phyloP scores from a whole-genome alignment of 92 coral and sea anemone genomes.

The Isaurus tuberculatus region DNA sequence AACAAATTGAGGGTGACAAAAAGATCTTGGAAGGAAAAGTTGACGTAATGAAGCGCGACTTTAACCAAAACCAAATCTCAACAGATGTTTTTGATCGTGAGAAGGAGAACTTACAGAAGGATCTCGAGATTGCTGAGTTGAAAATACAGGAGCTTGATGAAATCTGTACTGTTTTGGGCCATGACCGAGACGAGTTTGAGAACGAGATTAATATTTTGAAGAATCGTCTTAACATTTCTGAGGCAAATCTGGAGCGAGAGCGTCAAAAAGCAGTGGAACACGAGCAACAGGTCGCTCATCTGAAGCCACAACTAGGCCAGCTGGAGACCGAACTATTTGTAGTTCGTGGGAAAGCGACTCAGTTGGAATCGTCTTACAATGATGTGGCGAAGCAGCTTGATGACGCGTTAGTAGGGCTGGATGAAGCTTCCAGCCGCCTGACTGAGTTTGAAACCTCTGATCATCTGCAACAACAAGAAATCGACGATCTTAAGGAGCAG shows the following conservation, averaged over 20 bases:
- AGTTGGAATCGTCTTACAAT: conserved; percentile 80
- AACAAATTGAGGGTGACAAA: conserved; percentile 84
- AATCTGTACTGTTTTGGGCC: conserved; percentile 75
- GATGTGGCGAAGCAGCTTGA: conserved; percentile 77
- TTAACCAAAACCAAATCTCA: conserved; percentile 85
- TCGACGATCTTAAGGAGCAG: conserved; percentile 88
- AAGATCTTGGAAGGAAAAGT: conserved; percentile 84
- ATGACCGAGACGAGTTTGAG: conserved; percentile 85
- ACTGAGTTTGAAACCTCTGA: conserved; percentile 77
- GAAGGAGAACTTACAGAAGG: conserved; percentile 83
- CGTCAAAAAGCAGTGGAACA: conserved; percentile 83
- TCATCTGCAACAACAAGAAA: conserved; percentile 70
- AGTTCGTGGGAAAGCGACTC: conserved; percentile 80
- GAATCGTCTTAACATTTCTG: conserved; percentile 82
- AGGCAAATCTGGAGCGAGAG: conserved; percentile 79
- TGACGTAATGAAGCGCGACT: conserved; percentile 88
- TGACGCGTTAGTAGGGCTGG: conserved; percentile 71
- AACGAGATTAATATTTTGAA: conserved; percentile 78
- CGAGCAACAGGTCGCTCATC: conserved; percentile 82
- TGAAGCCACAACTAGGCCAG: conserved; percentile 82
- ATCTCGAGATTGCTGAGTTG: conserved; percentile 77
- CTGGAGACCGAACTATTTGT: conserved; percentile 85
- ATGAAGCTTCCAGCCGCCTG: conserved; percentile 66
- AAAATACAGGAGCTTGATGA: conserved; percentile 86
- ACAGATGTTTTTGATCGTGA: conserved; percentile 85